A percentile compares a stretch with the other conserved stretches of the same genome.
Evolutionary conservation across 2,888 invertebrate genomes (phyloP).

Genomic region (Lydus trimaculatus): DNA sequence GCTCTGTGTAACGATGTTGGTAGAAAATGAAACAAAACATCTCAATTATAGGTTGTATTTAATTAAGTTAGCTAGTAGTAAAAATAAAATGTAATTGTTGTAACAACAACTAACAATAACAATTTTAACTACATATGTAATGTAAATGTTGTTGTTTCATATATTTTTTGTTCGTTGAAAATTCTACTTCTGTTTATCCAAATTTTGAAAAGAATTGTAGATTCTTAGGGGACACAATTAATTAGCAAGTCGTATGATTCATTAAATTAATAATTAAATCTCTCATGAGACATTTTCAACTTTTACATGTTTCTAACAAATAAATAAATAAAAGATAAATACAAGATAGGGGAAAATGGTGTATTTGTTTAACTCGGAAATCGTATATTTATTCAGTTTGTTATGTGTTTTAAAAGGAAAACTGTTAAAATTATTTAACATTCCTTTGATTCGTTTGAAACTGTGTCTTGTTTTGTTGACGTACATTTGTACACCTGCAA

Average conservation of each 20-base stretch:
- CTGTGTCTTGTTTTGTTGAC: neutral
- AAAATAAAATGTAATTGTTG: neutral
- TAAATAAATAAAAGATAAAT: neutral
- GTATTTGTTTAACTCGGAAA: neutral
- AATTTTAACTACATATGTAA: neutral
- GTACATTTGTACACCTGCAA: neutral
- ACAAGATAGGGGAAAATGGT: neutral
- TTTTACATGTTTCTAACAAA: neutral
- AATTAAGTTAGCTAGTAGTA: neutral
- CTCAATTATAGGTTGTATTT: neutral
- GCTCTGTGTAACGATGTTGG: neutral
- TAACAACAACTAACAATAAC: neutral
- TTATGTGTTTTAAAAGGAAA: too few relatives aligned
- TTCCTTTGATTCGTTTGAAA: too few relatives aligned
- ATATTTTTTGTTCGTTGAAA: neutral
- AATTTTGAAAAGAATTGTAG: neutral
- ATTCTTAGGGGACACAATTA: constrained; percentile 10
- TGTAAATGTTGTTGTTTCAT: neutral
- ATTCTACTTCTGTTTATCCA: neutral
- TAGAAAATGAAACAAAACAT: neutral
- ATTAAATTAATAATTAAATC: too few relatives aligned
- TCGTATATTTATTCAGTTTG: neutral
- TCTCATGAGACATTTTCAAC: too few relatives aligned
- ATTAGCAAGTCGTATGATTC: constrained; percentile 12
- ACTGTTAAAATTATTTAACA: too few relatives aligned